phyloP scores from a whole-genome alignment of 2,888 invertebrate species.

The Loripinus fragilis region DNA sequence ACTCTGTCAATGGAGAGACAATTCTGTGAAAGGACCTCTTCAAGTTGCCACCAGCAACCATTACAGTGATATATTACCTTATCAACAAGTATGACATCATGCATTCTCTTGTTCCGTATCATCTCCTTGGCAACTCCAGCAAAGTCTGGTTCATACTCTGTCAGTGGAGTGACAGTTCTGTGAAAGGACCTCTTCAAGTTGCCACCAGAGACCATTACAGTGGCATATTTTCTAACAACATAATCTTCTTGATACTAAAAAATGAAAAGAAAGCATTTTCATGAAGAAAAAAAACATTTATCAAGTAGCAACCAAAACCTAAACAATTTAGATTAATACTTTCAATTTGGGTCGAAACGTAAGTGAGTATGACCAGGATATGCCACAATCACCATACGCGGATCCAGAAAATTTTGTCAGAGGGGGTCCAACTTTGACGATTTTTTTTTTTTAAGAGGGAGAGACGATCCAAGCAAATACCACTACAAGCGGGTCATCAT shows the following conservation, averaged over 20 bases:
- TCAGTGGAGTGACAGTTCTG: slow-evolving; percentile 52
- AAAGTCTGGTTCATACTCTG: slow-evolving; percentile 67
- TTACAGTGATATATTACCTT: slow-evolving; percentile 56
- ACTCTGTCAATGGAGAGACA: slow-evolving; percentile 55
- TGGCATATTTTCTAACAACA: slow-evolving; percentile 65
- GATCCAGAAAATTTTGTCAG: no score
- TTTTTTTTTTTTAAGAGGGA: no score
- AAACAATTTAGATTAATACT: no score
- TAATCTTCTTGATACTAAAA: slow-evolving; percentile 52
- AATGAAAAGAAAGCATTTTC: no score
- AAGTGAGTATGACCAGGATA: no score
- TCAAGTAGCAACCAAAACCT: no score
- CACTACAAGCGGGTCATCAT: no score
- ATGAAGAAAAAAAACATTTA: no score
- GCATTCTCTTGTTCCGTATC: slow-evolving; percentile 38
- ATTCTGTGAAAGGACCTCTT: slow-evolving; percentile 61
- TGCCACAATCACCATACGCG: no score
- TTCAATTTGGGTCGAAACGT: no score
- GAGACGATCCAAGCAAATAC: no score
- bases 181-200: slow-evolving; percentile 61
- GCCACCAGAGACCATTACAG: slow-evolving; percentile 50
- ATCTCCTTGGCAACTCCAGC: slow-evolving; percentile 47
- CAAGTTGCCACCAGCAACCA: slow-evolving; percentile 23
- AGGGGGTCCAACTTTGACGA: no score
- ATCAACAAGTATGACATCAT: slow-evolving; percentile 67